Evolutionary conservation across 2,888 invertebrate genomes (phyloP).

Genomic region (Anodontia alba): DNA sequence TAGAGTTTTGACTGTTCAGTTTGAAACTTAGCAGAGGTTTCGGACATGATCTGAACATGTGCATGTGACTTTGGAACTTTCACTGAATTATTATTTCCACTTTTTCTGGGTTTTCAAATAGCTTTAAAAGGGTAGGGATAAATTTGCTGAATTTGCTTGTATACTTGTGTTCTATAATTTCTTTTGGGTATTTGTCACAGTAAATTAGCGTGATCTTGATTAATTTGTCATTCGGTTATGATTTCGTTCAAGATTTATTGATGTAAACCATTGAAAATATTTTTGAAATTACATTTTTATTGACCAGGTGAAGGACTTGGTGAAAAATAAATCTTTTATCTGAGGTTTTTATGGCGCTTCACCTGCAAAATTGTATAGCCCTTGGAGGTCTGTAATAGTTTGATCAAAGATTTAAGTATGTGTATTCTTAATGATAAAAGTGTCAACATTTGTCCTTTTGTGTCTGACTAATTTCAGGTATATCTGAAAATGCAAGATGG

Average conservation of each 20-base stretch:
- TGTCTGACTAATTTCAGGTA: background rate
- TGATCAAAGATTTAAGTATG: background rate
- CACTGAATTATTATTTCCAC: too few relatives aligned
- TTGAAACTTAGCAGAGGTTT: too few relatives aligned
- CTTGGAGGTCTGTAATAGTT: background rate
- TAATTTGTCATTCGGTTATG: slow-evolving; percentile 3
- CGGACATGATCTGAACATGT: too few relatives aligned
- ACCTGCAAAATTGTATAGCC: background rate
- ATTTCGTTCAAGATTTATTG: background rate
- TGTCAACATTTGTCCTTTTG: background rate
- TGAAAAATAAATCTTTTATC: slow-evolving; percentile 1
- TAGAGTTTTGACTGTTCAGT: too few relatives aligned
- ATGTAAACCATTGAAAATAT: background rate
- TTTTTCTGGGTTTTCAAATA: too few relatives aligned
- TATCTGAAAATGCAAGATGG: too few relatives aligned
- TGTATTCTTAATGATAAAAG: background rate
- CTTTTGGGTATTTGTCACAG: background rate
- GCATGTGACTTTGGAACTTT: too few relatives aligned
- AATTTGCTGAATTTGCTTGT: too few relatives aligned
- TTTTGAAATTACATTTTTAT: background rate
- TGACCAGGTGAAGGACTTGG: background rate
- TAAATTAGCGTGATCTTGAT: background rate
- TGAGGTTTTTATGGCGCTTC: background rate
- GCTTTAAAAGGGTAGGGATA: too few relatives aligned
- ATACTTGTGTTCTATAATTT: too few relatives aligned